These are phyloP conservation scores for Phaedon cochleariae DNA, from an alignment of 2,888 invertebrate genomes.

Conservation along the genomic window DNA sequence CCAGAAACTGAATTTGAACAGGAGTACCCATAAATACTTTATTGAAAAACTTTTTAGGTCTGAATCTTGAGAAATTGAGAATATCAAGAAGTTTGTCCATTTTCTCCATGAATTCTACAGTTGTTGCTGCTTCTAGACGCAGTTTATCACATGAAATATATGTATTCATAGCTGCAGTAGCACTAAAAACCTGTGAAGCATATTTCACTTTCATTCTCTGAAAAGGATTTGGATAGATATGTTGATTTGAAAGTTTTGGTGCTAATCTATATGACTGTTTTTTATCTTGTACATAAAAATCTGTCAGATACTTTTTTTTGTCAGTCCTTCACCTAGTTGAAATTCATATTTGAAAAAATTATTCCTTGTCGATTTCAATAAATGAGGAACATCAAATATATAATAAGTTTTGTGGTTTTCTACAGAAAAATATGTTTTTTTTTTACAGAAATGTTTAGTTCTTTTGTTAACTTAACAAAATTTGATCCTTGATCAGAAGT, in stretches of 20 bases:
- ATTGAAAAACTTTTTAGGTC: neutral
- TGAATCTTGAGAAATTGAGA: conserved; percentile 33
- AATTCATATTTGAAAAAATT: conserved; percentile 16
- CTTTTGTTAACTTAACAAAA: conserved; percentile 12
- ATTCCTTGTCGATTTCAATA: conserved; percentile 15
- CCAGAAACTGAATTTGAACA: conserved; percentile 2
- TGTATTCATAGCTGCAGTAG: conserved; percentile 2
- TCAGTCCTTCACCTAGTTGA: neutral
- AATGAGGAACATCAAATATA: conserved; percentile 17
- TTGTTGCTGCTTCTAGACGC: conserved; percentile 27
- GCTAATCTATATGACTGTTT: conserved; percentile 11
- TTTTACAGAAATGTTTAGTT: neutral
- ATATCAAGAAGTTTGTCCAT: conserved; percentile 45
- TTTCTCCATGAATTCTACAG: too few relatives aligned
- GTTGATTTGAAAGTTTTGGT: conserved; percentile 15
- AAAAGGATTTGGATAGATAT: too few relatives aligned
- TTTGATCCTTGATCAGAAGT: conserved; percentile 21
- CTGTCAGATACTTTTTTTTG: conserved; percentile 8
- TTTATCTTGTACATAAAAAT: conserved; percentile 17
- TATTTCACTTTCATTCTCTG: conserved; percentile 13
- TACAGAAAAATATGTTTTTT: neutral
- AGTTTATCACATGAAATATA: conserved; percentile 5
- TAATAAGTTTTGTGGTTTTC: conserved; percentile 7
- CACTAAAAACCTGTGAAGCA: conserved; percentile 13
- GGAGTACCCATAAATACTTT: conserved; percentile 2